These are phyloP conservation scores for Phoebastria nigripes DNA, from an alignment of 2,797 vertebrate species.

Conservation along the genomic window DNA sequence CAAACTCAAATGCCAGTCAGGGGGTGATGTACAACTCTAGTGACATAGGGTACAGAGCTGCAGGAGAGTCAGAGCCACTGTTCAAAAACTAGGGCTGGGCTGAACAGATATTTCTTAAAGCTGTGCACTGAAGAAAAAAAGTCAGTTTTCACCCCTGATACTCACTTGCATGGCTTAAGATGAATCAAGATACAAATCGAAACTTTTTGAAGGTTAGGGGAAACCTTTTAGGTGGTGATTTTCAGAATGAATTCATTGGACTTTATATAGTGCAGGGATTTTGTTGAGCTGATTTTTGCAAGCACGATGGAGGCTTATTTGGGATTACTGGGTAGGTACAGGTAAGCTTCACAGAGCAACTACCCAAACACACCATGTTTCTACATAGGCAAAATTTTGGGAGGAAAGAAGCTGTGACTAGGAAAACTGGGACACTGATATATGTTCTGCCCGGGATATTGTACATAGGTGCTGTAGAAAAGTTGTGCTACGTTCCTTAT, in stretches of 20 bases:
- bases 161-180: background rate
- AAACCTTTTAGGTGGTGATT: background rate
- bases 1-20: background rate
- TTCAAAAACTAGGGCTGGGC: background rate
- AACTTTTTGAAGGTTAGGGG: background rate
- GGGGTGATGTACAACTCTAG: no score
- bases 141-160: background rate
- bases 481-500: background rate
- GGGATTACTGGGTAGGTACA: background rate
- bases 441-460: background rate
- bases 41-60: background rate
- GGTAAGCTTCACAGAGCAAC: background rate
- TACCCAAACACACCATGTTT: background rate
- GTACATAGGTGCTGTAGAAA: background rate
- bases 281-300: background rate
- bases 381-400: background rate
- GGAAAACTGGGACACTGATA: accelerated
- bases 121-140: background rate
- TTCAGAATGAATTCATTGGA: background rate
- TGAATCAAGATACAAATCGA: background rate
- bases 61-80: background rate
- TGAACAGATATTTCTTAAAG: background rate
- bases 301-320: background rate
- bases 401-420: background rate
- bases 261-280: background rate